Percentiles rank a stretch among this genome's conserved stretches.
Conservation (phyloP, 1,140 invertebrate species). For the Akabosia matsudoensis region DNA sequence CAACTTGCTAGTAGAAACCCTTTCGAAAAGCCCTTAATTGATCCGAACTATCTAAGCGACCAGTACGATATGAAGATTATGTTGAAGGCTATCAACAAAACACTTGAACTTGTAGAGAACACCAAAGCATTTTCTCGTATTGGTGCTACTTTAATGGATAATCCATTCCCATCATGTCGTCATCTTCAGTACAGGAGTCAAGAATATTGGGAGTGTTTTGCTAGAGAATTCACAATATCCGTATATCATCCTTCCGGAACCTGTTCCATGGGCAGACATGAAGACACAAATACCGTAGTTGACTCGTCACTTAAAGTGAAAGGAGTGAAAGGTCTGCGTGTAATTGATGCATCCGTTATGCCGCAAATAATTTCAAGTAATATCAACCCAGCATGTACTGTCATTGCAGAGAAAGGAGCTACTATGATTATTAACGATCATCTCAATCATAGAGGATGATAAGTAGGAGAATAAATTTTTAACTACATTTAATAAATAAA, state of each 20-base stretch:
- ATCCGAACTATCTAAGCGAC: slow-evolving; percentile 42
- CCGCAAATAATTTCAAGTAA: background rate
- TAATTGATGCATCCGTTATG: slow-evolving; percentile 18
- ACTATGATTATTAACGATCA: background rate
- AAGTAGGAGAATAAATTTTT: background rate
- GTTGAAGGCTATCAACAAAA: slow-evolving; percentile 22
- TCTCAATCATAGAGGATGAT: background rate
- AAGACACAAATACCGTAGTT: slow-evolving; percentile 12
- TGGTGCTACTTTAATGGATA: slow-evolving; percentile 22
- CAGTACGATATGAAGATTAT: slow-evolving; percentile 36
- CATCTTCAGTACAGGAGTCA: slow-evolving; percentile 42
- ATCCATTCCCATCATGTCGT: slow-evolving; percentile 47
- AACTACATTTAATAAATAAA: too few species aligned
- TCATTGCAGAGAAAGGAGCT: background rate
- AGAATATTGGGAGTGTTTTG: slow-evolving; percentile 48
- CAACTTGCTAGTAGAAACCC: slow-evolving; percentile 35
- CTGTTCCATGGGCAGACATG: slow-evolving; percentile 19
- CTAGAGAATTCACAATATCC: slow-evolving; percentile 40
- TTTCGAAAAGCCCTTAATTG: slow-evolving; percentile 36
- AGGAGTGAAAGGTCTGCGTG: slow-evolving; percentile 18
- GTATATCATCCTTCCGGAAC: slow-evolving; percentile 11
- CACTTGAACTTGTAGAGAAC: slow-evolving; percentile 36
- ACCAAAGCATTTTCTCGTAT: slow-evolving; percentile 38
- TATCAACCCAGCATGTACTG: slow-evolving; percentile 8
- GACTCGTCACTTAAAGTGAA: slow-evolving; percentile 23